phyloP scores from a whole-genome alignment of 2,888 invertebrate species.

The Megastigmus dorsalis region DNA sequence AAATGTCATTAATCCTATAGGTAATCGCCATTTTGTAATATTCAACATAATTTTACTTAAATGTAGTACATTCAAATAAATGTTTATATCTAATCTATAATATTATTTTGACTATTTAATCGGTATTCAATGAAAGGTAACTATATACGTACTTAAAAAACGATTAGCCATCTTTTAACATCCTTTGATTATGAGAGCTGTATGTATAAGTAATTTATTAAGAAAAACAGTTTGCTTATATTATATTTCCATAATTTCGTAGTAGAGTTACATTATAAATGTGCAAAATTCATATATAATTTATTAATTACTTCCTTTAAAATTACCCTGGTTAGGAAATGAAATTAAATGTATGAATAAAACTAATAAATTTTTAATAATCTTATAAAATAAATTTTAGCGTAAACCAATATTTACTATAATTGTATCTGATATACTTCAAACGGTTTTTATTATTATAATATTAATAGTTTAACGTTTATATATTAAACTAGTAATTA shows the following conservation, averaged over 20 bases:
- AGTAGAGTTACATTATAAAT: neutral
- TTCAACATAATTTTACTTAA: neutral
- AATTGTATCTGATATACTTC: no score
- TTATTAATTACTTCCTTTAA: neutral
- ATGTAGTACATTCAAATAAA: no score
- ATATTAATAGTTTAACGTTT: no score
- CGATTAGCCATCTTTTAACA: no score
- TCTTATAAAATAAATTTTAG: neutral
- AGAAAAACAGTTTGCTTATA: neutral
- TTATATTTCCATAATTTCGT: neutral
- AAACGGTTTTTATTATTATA: no score
- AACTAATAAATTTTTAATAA: no score
- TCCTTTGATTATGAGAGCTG: neutral
- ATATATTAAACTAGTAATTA: no score
- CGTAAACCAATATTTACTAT: no score
- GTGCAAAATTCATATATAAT: neutral
- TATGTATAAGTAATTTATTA: neutral
- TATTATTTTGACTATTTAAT: no score
- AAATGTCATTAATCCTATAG: neutral
- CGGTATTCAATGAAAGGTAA: no score
- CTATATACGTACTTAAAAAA: neutral
- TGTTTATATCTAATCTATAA: no score
- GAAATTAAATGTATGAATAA: neutral
- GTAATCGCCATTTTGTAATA: neutral
- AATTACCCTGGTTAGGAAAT: slow-evolving; percentile 9